Evolutionary conservation across 2,888 invertebrate genomes (phyloP).

Genomic region (Adelognathus sp.): DNA sequence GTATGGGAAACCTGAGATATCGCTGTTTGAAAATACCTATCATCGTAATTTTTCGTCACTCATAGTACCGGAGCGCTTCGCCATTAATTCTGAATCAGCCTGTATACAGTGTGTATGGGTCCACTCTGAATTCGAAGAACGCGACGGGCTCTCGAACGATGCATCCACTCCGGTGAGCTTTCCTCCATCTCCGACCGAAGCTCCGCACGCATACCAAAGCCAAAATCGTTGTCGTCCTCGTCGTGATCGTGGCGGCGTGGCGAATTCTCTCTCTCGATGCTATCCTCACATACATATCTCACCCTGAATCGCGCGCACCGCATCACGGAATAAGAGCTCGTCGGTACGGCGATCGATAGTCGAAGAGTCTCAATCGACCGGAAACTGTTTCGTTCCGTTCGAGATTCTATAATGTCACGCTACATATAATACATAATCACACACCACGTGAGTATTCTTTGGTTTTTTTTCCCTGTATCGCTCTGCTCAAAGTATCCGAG

Average conservation of each 20-base stretch:
- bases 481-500: too few relatives aligned
- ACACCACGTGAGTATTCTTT: too few relatives aligned
- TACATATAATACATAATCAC: too few relatives aligned
- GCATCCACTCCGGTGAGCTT: slow-evolving; percentile 13
- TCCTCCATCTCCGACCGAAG: background rate
- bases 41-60: too few relatives aligned
- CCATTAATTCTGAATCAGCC: too few relatives aligned
- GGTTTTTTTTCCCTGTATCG: too few relatives aligned
- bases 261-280: background rate
- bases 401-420: too few relatives aligned
- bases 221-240: background rate
- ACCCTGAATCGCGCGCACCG: background rate
- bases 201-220: background rate
- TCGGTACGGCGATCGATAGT: background rate
- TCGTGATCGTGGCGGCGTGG: background rate
- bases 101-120: too few relatives aligned
- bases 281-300: background rate
- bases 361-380: background rate
- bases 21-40: too few relatives aligned
- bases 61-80: too few relatives aligned
- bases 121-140: background rate
- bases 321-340: background rate
- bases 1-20: too few relatives aligned
- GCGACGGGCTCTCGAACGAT: background rate
- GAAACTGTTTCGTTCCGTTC: too few relatives aligned